Evolutionary conservation across 2,888 invertebrate species (phyloP).

Genomic region (Drosophila ustulata): DNA sequence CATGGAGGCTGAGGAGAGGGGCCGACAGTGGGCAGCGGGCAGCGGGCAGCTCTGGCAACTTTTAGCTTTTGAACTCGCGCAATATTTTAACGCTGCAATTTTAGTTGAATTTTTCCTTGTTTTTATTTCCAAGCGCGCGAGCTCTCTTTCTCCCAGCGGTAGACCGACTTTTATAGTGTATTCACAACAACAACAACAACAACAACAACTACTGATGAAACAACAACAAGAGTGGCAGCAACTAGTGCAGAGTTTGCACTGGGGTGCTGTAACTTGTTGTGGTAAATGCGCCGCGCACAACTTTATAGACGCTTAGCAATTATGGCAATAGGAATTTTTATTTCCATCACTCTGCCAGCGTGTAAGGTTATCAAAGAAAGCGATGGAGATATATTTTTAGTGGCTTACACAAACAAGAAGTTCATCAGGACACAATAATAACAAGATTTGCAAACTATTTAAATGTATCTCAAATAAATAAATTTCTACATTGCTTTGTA

Average conservation of each 20-base stretch:
- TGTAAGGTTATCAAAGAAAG: slow-evolving; percentile 3
- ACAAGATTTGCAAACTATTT: not conserved
- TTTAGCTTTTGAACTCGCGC: slow-evolving; percentile 57
- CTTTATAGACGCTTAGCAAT: slow-evolving; percentile 72
- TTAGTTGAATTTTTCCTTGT: slow-evolving; percentile 66
- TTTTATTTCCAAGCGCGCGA: slow-evolving; percentile 9
- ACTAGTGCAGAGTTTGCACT: slow-evolving; percentile 28
- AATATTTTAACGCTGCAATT: slow-evolving; percentile 72
- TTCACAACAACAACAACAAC: slow-evolving; percentile 5
- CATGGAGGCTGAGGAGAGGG: not conserved
- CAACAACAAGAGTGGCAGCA: slow-evolving; percentile 5
- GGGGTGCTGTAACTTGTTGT: slow-evolving; percentile 64
- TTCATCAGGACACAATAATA: not conserved
- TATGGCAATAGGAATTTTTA: slow-evolving; percentile 68
- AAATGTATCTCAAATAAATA: slow-evolving; percentile 1
- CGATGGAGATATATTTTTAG: not conserved
- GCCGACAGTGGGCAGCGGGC: slow-evolving; percentile 6
- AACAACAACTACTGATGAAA: not conserved
- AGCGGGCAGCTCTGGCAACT: slow-evolving; percentile 47
- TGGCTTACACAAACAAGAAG: not conserved
- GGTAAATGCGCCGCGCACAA: slow-evolving; percentile 51
- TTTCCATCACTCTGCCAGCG: slow-evolving; percentile 27
- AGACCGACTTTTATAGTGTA: slow-evolving; percentile 51
- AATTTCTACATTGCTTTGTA: too few species aligned
- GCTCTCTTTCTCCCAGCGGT: slow-evolving; percentile 40